Evolutionary conservation across 1,140 invertebrate genomes (phyloP), one percentile per base, ranked within the genome.

Genomic region (Cheumatopsyche charites): DNA sequence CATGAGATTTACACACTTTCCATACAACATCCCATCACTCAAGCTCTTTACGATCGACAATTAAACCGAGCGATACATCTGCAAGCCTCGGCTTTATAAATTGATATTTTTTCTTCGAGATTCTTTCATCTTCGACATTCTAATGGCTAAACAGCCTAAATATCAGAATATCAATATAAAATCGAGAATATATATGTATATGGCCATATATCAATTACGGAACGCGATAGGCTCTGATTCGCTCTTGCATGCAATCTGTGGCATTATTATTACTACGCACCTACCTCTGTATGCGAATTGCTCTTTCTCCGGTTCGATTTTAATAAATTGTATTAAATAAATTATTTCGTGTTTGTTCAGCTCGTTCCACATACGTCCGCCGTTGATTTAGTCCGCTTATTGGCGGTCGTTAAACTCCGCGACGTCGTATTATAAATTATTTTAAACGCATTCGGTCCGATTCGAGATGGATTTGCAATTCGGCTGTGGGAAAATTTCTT

Each of bases 61-160:
- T 58, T 58, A 58, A 19, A 21, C 55, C 55, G 55, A 58, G 55
- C 17, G 55, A 4, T 58, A 21, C 55, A 58, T 58, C 25, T 25
- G 21, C 55, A 9, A 36, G 3, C 29, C 29, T 4, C 29, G 3
- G 29, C 29, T 9, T 36, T 36, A 36, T 36, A 36, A 36, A 36
- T 36, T 36, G 29, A 36, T 36, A 36, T 36, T 36, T 36, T 36
- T 36, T n/a, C n/a, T 36, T 36, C 29, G 29, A 3, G 3, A 36
- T 36, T 36, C 29, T 9, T 36, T 9, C n/a, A n/a, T n/a, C n/a
- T n/a, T n/a, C n/a, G n/a, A n/a, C n/a, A n/a, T n/a, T n/a, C n/a
- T n/a, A n/a, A n/a, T n/a, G n/a, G n/a, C n/a, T n/a, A n/a, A n/a
- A n/a, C n/a, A n/a, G n/a, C n/a, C n/a, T n/a, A n/a, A n/a, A n/a